Conservation (phyloP, 2,797 vertebrate species). For the Coreius guichenoti region DNA sequence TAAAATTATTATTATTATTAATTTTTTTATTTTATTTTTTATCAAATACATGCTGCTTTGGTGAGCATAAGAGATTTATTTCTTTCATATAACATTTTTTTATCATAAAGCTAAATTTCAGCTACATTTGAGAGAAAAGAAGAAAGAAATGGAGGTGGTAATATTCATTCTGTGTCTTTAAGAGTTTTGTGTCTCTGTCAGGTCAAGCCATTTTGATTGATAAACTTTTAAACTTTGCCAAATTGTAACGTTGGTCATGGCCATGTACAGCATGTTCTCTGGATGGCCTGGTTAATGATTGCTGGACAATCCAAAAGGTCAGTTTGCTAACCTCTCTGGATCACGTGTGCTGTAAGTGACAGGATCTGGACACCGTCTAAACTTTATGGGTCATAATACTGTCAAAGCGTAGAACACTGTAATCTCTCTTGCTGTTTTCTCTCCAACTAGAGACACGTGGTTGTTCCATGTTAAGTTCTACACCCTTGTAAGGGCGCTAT, state of each 20-base stretch:
- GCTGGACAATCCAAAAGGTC: slow-evolving; percentile 26
- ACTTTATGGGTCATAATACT: slow-evolving; percentile 23
- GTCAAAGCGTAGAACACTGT: background rate
- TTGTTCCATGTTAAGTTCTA: background rate
- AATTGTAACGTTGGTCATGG: slow-evolving; percentile 25
- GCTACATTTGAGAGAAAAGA: background rate
- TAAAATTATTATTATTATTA: no score
- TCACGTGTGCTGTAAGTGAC: background rate
- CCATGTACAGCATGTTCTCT: slow-evolving; percentile 32
- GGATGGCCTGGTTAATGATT: slow-evolving; percentile 49
- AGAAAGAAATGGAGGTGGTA: background rate
- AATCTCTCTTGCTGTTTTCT: slow-evolving; percentile 10
- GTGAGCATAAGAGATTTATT: background rate
- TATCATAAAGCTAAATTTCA: background rate
- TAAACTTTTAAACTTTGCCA: background rate
- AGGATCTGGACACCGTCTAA: background rate
- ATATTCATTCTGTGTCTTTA: background rate
- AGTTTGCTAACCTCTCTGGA: slow-evolving; percentile 47
- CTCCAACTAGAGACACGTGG: background rate
- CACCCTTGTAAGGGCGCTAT: slow-evolving; percentile 13
- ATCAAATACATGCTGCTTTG: background rate
- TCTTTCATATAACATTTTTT: no score
- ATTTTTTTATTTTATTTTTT: no score
- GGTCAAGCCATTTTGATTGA: slow-evolving; percentile 12
- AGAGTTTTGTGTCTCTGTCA: background rate